These are phyloP conservation scores for Lutraria rhynchaena DNA, from an alignment of 1,140 invertebrate genomes.

Conservation along the genomic window DNA sequence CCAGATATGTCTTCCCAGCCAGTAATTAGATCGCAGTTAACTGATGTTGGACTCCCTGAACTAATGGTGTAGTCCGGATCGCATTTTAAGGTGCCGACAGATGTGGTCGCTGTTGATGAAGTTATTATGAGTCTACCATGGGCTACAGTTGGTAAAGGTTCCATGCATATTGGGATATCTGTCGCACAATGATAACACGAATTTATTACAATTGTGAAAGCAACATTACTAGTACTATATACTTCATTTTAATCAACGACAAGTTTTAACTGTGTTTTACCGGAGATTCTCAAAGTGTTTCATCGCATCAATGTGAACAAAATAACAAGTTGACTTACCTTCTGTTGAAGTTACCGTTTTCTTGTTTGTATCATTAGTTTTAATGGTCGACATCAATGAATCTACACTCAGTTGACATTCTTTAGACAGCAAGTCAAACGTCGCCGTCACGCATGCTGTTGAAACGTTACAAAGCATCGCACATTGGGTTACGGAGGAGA, in stretches of 20 bases:
- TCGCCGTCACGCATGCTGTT: neutral
- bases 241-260: neutral
- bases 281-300: neutral
- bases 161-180: neutral
- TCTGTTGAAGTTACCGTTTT: neutral
- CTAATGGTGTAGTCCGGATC: neutral
- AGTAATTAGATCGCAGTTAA: neutral
- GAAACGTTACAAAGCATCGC: neutral
- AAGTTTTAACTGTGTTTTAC: neutral
- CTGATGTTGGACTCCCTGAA: neutral
- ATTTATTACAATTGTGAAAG: no score
- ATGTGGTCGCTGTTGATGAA: neutral
- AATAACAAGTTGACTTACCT: neutral
- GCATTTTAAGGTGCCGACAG: neutral
- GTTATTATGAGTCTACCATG: neutral
- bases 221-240: neutral
- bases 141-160: neutral
- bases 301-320: neutral
- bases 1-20: neutral
- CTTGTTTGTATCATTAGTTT: neutral
- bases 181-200: neutral
- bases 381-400: neutral
- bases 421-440: neutral
- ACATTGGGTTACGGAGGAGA: no score
- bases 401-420: conserved; percentile 11